These are phyloP conservation scores for Drosophila histrio DNA, from an alignment of 2,888 invertebrate genomes.

Conservation along the genomic window DNA sequence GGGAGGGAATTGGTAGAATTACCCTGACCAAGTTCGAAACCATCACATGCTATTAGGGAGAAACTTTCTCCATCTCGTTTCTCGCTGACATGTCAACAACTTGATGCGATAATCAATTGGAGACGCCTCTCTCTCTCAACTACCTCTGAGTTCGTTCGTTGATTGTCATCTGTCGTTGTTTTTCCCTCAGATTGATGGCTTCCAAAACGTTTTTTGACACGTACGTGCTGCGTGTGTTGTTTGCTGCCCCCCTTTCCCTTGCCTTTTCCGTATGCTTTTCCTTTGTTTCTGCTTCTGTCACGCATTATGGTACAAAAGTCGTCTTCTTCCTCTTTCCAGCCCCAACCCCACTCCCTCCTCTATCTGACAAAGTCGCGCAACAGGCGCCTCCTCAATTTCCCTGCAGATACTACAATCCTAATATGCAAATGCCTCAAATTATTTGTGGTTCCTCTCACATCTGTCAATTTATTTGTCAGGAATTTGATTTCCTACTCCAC, in stretches of 20 bases:
- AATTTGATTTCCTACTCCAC: slow-evolving; percentile 52
- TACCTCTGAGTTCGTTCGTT: slow-evolving; percentile 28
- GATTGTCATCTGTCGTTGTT: slow-evolving; percentile 60
- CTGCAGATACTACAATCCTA: slow-evolving; percentile 19
- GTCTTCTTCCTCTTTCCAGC: neutral
- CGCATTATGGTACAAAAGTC: neutral
- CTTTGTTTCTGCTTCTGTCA: slow-evolving; percentile 39
- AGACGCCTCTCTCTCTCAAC: slow-evolving; percentile 16
- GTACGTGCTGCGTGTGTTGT: slow-evolving; percentile 36
- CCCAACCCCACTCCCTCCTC: too few relatives aligned
- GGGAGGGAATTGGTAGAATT: slow-evolving; percentile 1
- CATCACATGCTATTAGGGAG: slow-evolving; percentile 22
- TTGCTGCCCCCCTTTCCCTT: neutral
- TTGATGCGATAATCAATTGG: slow-evolving; percentile 67
- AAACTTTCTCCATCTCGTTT: slow-evolving; percentile 7
- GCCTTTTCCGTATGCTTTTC: neutral
- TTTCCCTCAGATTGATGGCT: slow-evolving; percentile 62
- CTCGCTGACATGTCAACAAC: slow-evolving; percentile 43
- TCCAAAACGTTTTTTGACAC: slow-evolving; percentile 59
- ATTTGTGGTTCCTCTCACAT: slow-evolving; percentile 34
- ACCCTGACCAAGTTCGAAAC: slow-evolving; percentile 17
- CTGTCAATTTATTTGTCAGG: slow-evolving; percentile 37
- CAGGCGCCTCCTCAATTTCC: slow-evolving; percentile 33
- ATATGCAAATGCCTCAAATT: slow-evolving; percentile 54
- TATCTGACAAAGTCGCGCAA: slow-evolving; percentile 27